Evolutionary conservation across 23 tunicate genomes (phyloP).

Genomic region (Botrylloides violaceus): DNA sequence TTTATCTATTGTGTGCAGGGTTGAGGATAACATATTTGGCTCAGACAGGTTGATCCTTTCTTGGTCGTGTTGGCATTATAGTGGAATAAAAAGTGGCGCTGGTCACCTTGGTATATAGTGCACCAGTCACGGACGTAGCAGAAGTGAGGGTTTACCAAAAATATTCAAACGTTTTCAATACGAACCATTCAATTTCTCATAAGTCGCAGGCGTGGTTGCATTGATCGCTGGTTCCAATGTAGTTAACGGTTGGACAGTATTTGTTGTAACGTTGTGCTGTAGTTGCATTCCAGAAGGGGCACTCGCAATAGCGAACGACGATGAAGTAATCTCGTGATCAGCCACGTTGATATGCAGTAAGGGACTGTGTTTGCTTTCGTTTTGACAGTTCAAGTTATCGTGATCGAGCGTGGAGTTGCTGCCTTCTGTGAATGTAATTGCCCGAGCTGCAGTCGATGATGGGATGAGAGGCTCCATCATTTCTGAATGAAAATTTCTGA

Average conservation of each 20-base stretch:
- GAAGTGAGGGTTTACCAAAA: too few species aligned
- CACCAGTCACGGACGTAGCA: too few species aligned
- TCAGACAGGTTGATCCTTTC: too few species aligned
- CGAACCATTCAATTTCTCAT: neutral
- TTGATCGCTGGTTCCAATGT: neutral
- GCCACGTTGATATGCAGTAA: neutral
- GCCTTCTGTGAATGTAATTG: neutral
- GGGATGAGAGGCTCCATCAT: neutral
- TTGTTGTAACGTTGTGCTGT: neutral
- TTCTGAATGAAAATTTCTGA: too few species aligned
- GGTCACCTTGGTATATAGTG: too few species aligned
- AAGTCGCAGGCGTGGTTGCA: neutral
- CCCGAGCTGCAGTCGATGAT: neutral
- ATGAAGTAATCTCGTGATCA: neutral
- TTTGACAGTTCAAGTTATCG: neutral
- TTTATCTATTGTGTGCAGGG: too few species aligned
- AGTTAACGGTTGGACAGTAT: neutral
- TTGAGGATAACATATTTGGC: too few species aligned
- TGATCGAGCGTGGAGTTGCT: neutral
- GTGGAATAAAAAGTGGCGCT: too few species aligned
- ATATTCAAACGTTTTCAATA: too few species aligned
- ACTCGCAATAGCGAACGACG: neutral
- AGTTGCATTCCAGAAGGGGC: neutral
- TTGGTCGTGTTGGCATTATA: too few species aligned
- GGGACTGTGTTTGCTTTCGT: neutral